These are phyloP conservation scores for Chorisops tibialis DNA, from an alignment of 2,888 invertebrate genomes.

Conservation along the genomic window DNA sequence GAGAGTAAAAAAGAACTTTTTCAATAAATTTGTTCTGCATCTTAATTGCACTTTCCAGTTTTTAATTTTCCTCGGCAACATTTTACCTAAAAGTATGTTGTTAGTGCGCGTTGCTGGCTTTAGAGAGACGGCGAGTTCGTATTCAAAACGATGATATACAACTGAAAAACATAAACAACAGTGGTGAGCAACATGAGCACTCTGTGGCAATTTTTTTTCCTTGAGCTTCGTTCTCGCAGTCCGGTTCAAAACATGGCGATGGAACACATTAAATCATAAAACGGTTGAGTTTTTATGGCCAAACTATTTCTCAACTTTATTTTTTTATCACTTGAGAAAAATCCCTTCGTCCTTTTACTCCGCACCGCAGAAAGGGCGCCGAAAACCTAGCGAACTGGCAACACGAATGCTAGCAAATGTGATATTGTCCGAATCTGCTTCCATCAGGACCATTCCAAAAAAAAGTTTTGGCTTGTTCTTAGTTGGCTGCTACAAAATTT, in stretches of 20 bases:
- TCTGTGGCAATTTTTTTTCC: background rate
- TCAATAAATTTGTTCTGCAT: slow-evolving; percentile 37
- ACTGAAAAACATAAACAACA: background rate
- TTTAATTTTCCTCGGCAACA: slow-evolving; percentile 37
- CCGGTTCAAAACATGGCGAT: background rate
- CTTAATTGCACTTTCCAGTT: slow-evolving; percentile 38
- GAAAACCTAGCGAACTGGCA: no score
- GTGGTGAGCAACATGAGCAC: background rate
- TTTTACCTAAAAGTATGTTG: slow-evolving; percentile 33
- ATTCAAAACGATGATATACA: background rate
- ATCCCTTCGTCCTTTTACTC: background rate
- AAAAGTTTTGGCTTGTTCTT: no score
- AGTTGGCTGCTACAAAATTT: no score
- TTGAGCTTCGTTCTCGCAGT: background rate
- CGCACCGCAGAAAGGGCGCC: no score
- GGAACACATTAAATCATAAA: slow-evolving; percentile 6
- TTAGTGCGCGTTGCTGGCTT: no score
- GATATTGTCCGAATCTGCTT: no score
- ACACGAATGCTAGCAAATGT: no score
- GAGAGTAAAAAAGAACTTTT: slow-evolving; percentile 30
- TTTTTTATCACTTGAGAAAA: slow-evolving; percentile 8
- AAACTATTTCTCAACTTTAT: slow-evolving; percentile 12
- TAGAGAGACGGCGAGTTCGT: background rate
- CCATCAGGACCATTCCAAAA: no score
- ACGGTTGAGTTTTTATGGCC: slow-evolving; percentile 4